phyloP scores from a whole-genome alignment of 2,797 vertebrate species.

The Podarcis siculus region DNA sequence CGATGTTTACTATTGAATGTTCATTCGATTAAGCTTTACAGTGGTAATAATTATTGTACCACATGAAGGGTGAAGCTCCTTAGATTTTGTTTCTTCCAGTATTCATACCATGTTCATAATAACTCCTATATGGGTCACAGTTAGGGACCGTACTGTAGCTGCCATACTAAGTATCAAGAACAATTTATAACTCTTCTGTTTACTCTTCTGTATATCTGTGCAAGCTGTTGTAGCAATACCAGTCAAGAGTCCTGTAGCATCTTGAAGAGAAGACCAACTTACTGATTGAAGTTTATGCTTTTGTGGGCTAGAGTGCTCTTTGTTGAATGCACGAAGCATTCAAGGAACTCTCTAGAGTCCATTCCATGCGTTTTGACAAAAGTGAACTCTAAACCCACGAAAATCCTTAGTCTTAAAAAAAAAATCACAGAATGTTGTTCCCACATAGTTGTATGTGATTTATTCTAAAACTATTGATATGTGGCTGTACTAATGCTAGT shows the following conservation, averaged over 20 bases:
- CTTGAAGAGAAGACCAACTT: background rate
- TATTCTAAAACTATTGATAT: background rate
- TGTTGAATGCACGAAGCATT: background rate
- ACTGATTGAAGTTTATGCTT: background rate
- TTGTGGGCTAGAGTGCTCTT: background rate
- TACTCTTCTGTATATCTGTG: background rate
- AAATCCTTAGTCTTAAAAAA: too few species aligned
- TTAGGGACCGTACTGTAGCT: background rate
- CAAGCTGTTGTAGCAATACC: background rate
- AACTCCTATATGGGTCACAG: background rate
- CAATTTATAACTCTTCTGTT: background rate
- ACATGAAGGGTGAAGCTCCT: background rate
- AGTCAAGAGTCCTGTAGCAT: background rate
- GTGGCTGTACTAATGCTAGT: background rate
- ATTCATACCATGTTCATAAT: background rate
- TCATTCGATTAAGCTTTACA: background rate
- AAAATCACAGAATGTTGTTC: background rate
- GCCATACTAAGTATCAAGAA: background rate
- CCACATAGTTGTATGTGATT: background rate
- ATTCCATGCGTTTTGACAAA: background rate
- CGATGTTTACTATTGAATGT: background rate
- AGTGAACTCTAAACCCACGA: background rate
- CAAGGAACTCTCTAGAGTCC: background rate
- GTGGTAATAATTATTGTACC: background rate
- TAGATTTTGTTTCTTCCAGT: background rate